Base-by-base conservation (phyloP, 2,888 invertebrate species). In the Drosophila niveifrons region DNA sequence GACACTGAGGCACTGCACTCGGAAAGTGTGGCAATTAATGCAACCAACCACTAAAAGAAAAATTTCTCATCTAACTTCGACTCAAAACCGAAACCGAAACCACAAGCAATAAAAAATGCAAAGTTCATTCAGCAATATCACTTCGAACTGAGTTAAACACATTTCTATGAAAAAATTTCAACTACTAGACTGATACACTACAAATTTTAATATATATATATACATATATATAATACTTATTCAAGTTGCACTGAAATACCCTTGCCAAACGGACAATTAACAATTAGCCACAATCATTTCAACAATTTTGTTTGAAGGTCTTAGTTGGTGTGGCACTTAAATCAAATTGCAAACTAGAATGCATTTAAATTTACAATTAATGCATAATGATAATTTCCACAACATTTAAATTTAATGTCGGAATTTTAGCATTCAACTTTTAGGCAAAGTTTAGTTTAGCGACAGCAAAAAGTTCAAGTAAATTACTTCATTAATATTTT, bases 91-190 rank as follows among this genome's bases (percentile, higher is more conserved):
- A 44, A 55, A 55, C 53, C 43, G n/a, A 31, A 43, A 23, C 28
- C n/a, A 52, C 18, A 36, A 50, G 41, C 11, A 28, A 53, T 41
- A 13, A 17, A 10, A 10, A 13, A 53, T 55, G 55, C 55, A 56
- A 44, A 56, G 44, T 44, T 56, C 44, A 56, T 18, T 23, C 34
- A 18, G 55, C 17, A 43, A 55, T 31, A 55, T 31, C 29, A 41
- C 3, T 23, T n/a, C 29, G 44, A 56, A 56, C 34, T 56, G 18
- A 31, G 31, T 15, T 44, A 44, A 29, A 55, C n/a, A 55, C 31
- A 44, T n/a, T n/a, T n/a, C 44, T 18, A 1, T 10, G 8, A 8
- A 31, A 31, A 31, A 31, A n/a, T n/a, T 10, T 7, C 8, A 8
- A 31, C 31, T 7, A 10, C 31, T 31, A 2, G 0, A 31, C 2